Evolutionary conservation across 2,888 invertebrate genomes (phyloP), one percentile per base, ranked within the genome.

Genomic region (Muscina levida): DNA sequence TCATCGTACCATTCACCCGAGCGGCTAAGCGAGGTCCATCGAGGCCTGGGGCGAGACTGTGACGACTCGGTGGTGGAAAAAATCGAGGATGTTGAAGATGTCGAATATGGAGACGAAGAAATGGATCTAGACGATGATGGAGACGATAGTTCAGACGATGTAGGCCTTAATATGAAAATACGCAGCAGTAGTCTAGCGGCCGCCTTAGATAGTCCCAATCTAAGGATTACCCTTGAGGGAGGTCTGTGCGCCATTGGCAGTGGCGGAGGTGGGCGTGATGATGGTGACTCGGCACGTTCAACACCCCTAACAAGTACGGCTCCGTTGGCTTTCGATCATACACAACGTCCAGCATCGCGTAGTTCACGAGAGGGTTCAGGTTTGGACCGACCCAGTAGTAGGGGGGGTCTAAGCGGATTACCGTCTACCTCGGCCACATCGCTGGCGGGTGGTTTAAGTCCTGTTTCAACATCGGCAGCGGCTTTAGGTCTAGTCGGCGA

Each of bases 141-240:
- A 44, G 89, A 93, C 85, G 90, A 92, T 66, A 92, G 92, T 83
- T 93, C 93, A 83, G 92, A 91, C 87, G 93, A 93, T 85, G 91
- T 93, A 86, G 93, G 93, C 91, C 89, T 93, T 87, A 93, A 93
- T 86, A 93, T 93, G 93, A 93, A 92, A 66, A 92, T 93, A 85
- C 83, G 84, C 89, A 87, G 85, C 90, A 80, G 86, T 85, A 48
- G 91, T 90, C 37, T 72, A 85, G 71, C 83, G 83, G 72, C 72
- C 82, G 81, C 86, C 22, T 84, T 77, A n/a, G 83, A 77, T 56
- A 81, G 81, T 70, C 81, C 81, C 83, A 86, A 82, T 72, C 70
- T 68, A n/a, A 71, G 78, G 0, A 84, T 83, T 0, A 84, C 84
- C 11, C 84, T 85, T 13, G 81, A 81, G 10, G 84, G 83, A 78